Conservation (phyloP, 2,113 vertebrate species). For the Gnathonemus echidnorhynchus region DNA sequence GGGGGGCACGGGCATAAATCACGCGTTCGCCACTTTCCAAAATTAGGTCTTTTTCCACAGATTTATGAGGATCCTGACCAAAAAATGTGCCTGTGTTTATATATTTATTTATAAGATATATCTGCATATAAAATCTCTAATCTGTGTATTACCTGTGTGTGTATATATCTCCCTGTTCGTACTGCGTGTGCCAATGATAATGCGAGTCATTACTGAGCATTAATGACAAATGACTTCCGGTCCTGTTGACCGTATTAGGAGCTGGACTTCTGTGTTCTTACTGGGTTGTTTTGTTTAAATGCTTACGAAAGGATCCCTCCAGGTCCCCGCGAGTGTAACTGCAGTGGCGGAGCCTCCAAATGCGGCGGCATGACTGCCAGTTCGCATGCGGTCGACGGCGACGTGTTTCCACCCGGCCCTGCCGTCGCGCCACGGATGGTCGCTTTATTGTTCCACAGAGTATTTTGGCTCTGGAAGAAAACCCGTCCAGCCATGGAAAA, state of each 20-base stretch:
- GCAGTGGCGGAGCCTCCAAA: no score
- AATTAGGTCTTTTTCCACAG: constrained; percentile 7
- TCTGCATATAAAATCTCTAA: neutral
- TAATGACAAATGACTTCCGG: neutral
- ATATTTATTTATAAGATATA: neutral
- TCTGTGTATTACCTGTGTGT: neutral
- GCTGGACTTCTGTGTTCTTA: neutral
- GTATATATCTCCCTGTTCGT: neutral
- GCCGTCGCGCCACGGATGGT: neutral
- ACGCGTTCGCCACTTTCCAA: neutral
- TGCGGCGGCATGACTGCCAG: neutral
- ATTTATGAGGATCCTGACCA: neutral
- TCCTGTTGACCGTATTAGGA: neutral
- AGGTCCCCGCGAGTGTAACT: neutral
- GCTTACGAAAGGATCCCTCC: neutral
- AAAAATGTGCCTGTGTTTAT: neutral
- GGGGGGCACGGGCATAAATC: neutral
- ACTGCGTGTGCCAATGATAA: neutral
- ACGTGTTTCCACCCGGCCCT: neutral
- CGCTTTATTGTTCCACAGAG: neutral
- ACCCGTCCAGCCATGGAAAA: neutral
- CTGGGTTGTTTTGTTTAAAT: neutral
- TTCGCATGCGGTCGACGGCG: neutral
- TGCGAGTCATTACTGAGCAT: neutral
- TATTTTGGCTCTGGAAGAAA: neutral